phyloP scores from a whole-genome alignment of 2,797 vertebrate genomes.

The Urophycis tenuis region DNA sequence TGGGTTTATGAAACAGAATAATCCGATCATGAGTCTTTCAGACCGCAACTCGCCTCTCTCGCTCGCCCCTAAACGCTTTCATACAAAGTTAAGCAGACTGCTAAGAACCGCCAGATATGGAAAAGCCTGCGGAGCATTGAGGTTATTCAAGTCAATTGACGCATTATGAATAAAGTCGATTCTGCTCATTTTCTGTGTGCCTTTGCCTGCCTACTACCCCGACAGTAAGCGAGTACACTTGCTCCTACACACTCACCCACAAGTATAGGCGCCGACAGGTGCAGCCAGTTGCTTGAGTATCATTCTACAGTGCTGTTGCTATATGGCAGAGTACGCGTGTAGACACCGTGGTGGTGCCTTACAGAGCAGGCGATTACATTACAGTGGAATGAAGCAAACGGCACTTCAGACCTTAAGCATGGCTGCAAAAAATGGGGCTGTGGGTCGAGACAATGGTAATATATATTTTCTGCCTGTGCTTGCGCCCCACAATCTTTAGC shows the following conservation, averaged over 20 bases:
- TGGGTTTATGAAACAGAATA: background rate
- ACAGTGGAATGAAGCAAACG: background rate
- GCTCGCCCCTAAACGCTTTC: constrained; percentile 15
- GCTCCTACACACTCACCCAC: constrained; percentile 6
- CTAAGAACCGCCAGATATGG: constrained; percentile 1
- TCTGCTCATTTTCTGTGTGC: background rate
- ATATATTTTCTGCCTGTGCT: background rate
- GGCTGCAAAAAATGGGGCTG: background rate
- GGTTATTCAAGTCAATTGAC: no score
- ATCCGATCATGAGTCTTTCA: background rate
- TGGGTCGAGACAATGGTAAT: background rate
- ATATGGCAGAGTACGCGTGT: constrained; percentile 34
- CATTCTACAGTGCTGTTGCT: constrained; percentile 21
- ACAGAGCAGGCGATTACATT: background rate
- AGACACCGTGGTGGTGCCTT: constrained; percentile 15
- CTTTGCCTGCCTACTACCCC: background rate
- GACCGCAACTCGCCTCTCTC: background rate
- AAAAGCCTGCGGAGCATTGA: background rate
- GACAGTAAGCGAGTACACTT: background rate
- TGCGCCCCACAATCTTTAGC: no score
- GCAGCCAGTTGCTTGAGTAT: constrained; percentile 46
- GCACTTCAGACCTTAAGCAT: background rate
- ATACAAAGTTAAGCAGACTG: constrained; percentile 27
- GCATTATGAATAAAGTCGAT: background rate
- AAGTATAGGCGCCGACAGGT: constrained; percentile 34